A percentile compares a stretch with the other conserved stretches of the same genome.
These are phyloP conservation scores for Lordiphosa andalusiaca DNA, from an alignment of 2,888 invertebrate species.

Conservation along the genomic window DNA sequence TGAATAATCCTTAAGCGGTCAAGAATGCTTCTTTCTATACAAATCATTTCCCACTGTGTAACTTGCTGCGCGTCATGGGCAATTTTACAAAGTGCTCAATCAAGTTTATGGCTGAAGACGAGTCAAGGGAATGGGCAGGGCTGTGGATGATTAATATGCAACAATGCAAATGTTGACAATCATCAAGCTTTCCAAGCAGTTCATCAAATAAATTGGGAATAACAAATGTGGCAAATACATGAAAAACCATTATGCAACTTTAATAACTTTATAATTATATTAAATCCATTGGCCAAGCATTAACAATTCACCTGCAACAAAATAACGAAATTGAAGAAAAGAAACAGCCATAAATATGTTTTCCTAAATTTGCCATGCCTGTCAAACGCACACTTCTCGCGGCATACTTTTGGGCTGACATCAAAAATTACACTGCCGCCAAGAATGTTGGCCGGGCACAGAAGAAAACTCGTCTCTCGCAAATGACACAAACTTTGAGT, in stretches of 20 bases:
- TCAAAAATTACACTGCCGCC: conserved; percentile 10
- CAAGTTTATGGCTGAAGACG: conserved; percentile 4
- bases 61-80: conserved; percentile 21
- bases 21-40: too few relatives aligned
- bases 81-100: conserved; percentile 33
- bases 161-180: too few relatives aligned
- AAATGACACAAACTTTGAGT: conserved; percentile 4
- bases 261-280: not conserved
- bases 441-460: conserved; percentile 12
- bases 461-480: not conserved
- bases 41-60: not conserved
- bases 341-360: conserved; percentile 4
- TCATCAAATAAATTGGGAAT: too few relatives aligned
- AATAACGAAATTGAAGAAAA: not conserved
- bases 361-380: conserved; percentile 3
- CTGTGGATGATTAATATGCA: too few relatives aligned
- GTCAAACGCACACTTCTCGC: conserved; percentile 25
- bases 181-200: too few relatives aligned
- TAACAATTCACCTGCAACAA: not conserved
- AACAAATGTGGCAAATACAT: too few relatives aligned
- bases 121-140: conserved; percentile 1
- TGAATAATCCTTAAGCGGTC: too few relatives aligned
- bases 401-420: conserved; percentile 42
- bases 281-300: conserved; percentile 1
- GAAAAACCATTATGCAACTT: too few relatives aligned